phyloP scores from a whole-genome alignment of 2,888 invertebrate species.

The Elmis aenea region DNA sequence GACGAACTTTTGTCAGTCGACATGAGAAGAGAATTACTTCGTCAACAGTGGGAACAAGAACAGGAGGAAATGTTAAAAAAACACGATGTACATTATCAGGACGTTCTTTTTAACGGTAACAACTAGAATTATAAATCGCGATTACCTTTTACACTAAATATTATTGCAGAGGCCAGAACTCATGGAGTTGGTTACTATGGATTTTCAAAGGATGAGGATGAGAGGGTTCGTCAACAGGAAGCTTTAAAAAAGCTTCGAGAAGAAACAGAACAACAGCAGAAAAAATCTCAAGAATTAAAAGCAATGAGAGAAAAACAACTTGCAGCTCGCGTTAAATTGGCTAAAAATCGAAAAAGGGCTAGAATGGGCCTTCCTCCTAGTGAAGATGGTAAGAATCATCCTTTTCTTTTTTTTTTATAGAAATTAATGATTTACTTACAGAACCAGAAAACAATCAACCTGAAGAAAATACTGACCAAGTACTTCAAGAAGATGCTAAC shows the following conservation, averaged over 20 bases:
- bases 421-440: not conserved
- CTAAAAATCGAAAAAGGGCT: constrained; percentile 66
- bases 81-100: constrained; percentile 83
- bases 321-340: constrained; percentile 66
- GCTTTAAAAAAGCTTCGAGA: constrained; percentile 65
- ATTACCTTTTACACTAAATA: too few species aligned
- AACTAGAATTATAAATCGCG: too few species aligned
- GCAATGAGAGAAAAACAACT: constrained; percentile 61
- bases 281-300: constrained; percentile 56
- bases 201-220: constrained; percentile 80
- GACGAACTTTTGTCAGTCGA: constrained; percentile 49
- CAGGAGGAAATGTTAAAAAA: constrained; percentile 68
- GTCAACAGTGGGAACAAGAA: constrained; percentile 84
- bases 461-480: too few species aligned
- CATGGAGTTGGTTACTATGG: constrained; percentile 92
- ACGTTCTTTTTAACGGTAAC: constrained; percentile 80
- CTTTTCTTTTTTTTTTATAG: constrained; percentile 7
- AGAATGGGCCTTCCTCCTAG: constrained; percentile 67
- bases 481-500: constrained; percentile 15
- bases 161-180: constrained; percentile 75
- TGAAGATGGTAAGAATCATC: constrained; percentile 15
- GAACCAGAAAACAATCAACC: constrained; percentile 11
- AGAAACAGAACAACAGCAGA: constrained; percentile 66
- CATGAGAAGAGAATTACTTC: constrained; percentile 63
- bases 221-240: constrained; percentile 75